Evolutionary conservation across 2,113 vertebrate species (phyloP), one percentile per base, ranked within the genome.

Genomic region (Phylloscopus whistleri): DNA sequence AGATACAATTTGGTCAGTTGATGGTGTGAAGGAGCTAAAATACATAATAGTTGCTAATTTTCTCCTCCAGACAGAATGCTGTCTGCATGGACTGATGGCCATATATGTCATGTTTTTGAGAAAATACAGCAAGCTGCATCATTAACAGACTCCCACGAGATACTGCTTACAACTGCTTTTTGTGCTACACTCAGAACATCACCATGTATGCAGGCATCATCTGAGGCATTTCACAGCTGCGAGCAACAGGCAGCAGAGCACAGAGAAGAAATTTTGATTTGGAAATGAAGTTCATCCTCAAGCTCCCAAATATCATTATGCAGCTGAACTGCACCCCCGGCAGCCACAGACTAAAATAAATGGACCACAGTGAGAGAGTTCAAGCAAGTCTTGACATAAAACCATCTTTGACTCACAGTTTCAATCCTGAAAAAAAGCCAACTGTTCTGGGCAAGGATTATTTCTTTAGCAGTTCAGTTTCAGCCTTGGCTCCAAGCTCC

Each of bases 301-400:
- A 75, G 41, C 16, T 93, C 35, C 48, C 49, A 93, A 63, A 70
- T 67, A 85, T 48, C 68, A 37, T 52, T 43, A 52, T 44, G 43
- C n/a, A 58, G 58, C 52, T n/a, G 56, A 79, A 74, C 48, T 3
- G 3, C 10, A 11, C 35, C 87, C 41, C 44, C 43, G 17, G 28
- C 64, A 88, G 79, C 24, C 83, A 72, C 60, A 60, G 60, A 59
- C 64, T 90, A 78, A 90, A 93, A 68, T 87, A 85, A 90, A 91
- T 59, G 58, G 88, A 94, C 88, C 76, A 75, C 83, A 92, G 76
- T 56, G 89, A 83, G 68, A 48, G 76, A 89, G 90, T 93, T 86
- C 78, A 89, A 91, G 58, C 51, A 89, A 79, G 60, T 69, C 88
- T 74, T 78, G 86, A 94, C 68, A 95, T 84, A 94, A 90, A 96